Base-by-base conservation (phyloP, 2,888 invertebrate species). In the Byasa hedistus region DNA sequence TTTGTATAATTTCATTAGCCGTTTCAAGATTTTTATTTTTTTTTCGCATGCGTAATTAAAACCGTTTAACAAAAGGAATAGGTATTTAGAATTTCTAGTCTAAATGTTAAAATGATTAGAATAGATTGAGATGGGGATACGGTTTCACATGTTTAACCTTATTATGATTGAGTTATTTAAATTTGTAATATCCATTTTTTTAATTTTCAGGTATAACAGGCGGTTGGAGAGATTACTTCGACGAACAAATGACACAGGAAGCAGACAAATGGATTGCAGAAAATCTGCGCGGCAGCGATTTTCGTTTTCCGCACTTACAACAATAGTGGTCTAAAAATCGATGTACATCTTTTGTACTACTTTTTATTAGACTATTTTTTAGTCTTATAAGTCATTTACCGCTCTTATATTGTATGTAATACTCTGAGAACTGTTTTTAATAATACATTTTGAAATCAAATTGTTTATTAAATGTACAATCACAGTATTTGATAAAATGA, bases 221-320 rank as follows among this genome's bases (percentile, higher is more conserved):
- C 2, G 95, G 94, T 10, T 96, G 96, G 96, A 93, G 93, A 61
- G 93, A 94, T 61, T 93, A 95, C 76, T 96, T 96, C 77, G 94
- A 94, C 58, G 92, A 93, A 7, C 94, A 95, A 72, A 92, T 96
- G 79, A 92, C 93, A 59, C 80, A 84, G 57, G 89, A 93, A 73
- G 95, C 96, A 3, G 94, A 97, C 69, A 80, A 89, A 64, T 96
- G 96, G 96, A 95, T 96, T 57, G 84, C 87, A 5, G 88, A 94
- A 63, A 94, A 96, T 84, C 85, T 95, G 60, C 82, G 89, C 65
- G 89, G 91, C 32, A 93, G 93, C 0, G 94, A 94, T 77, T 81
- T 95, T 55, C 82, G 84, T 59, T 95, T 94, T 80, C 94, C 95
- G 23, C 62, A 66, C 15, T 54, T 66, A 8, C 23, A 52, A 23